Conservation (phyloP, 1,140 invertebrate genomes). For the Dendroctonus valens region DNA sequence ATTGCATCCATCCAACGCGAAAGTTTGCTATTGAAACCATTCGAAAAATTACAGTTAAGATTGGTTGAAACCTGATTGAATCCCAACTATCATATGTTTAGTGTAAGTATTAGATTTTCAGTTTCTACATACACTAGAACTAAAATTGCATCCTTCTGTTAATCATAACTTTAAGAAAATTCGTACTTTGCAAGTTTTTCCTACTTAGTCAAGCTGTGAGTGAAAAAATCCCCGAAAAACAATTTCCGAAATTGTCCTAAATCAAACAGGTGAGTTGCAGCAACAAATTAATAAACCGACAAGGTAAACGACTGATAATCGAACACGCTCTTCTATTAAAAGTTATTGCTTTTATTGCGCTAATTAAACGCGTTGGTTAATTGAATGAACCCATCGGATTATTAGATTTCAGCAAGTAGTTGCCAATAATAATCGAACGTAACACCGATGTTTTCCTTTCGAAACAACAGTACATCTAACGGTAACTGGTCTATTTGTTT, state of each 20-base stretch:
- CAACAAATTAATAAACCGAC: conserved; percentile 5
- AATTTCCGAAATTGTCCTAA: background rate
- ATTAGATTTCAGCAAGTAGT: conserved; percentile 3
- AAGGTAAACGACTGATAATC: conserved; percentile 4
- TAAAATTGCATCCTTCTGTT: too few species aligned
- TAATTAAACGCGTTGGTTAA: conserved; percentile 11
- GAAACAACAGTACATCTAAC: conserved; percentile 4
- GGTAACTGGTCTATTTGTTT: conserved; percentile 9
- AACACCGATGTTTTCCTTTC: background rate
- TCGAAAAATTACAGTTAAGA: too few species aligned
- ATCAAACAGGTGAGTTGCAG: background rate
- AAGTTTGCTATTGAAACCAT: too few species aligned
- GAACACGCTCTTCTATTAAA: background rate
- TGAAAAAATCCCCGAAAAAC: background rate
- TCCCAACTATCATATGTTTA: too few species aligned
- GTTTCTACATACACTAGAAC: too few species aligned
- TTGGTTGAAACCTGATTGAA: too few species aligned
- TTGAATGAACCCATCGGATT: conserved; percentile 12
- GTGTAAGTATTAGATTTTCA: too few species aligned
- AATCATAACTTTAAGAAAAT: too few species aligned
- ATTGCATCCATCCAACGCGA: too few species aligned
- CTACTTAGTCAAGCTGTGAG: background rate
- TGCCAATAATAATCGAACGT: conserved; percentile 1
- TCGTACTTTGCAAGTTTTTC: too few species aligned
- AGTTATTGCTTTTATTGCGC: conserved; percentile 10